Base-by-base conservation (phyloP, 2,113 vertebrate species). In the Hippopotamus amphibius region DNA sequence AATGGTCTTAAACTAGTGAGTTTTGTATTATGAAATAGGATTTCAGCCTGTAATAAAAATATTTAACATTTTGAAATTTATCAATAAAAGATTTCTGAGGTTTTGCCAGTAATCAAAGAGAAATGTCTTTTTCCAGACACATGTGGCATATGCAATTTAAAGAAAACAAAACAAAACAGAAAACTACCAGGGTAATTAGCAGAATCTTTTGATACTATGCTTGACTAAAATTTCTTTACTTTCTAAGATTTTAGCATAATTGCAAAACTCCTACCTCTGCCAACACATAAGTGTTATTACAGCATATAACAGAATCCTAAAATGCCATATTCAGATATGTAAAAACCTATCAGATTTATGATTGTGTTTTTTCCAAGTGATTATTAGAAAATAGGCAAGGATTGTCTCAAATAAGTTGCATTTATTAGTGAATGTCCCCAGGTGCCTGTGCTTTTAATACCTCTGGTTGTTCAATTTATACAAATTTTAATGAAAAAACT, bases 1-100 rank as follows among this genome's bases (percentile, higher is more conserved):
- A 98, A 97, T 92, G 81, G 93, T 97, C 97, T 97, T 98, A 97
- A 98, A 97, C 10, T 84, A 98, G 97, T 98, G 50, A 97, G 96
- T 97, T 97, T 82, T 98, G 97, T 46, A 6, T 87, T 83, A 14
- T 81, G 86, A 97, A 88, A 97, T 57, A 97, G 46, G 57, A 95
- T 97, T 88, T 96, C 30, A 80, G 30, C 66, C 96, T 97, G 41
- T 91, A 88, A 93, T 97, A 97, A 98, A 98, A 16, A 17, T 93
- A 79, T 90, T 98, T 88, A 94, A 93, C 91, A 93, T 84, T 66
- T 77, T 98, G 84, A 96, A 98, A 97, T 97, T 97, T 97, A 98
- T 86, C 94, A 95, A 95, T 97, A 95, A 98, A 98, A 59, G 65
- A 92, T 65, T 69, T 96, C 50, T 93, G 28, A 76, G 92, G 43